These are phyloP conservation scores for Phrynocephalus versicolor DNA, from an alignment of 2,113 vertebrate genomes.

Conservation along the genomic window DNA sequence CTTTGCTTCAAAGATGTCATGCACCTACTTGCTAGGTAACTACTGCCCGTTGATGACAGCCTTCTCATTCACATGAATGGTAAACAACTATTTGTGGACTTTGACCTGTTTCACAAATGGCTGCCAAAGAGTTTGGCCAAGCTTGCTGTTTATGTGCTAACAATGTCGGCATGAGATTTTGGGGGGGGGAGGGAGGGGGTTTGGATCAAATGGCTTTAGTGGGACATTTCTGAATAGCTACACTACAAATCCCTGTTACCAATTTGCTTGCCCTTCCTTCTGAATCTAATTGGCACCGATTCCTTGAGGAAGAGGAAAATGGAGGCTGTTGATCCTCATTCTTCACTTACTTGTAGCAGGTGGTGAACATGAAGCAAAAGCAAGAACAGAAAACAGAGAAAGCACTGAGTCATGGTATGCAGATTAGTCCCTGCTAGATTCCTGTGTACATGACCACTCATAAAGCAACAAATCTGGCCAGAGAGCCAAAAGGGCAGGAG, in stretches of 20 bases:
- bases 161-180: background rate
- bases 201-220: background rate
- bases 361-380: background rate
- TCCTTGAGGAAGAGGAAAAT: background rate
- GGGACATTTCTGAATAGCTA: background rate
- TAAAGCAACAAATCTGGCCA: too few species aligned
- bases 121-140: slow-evolving; percentile 24
- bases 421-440: too few species aligned
- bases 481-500: too few species aligned
- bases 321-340: background rate
- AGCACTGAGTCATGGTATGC: too few species aligned
- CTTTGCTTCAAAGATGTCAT: slow-evolving; percentile 25
- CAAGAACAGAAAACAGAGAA: background rate
- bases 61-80: background rate
- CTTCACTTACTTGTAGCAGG: background rate
- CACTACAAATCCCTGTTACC: too few species aligned
- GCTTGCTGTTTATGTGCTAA: background rate
- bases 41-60: slow-evolving; percentile 17
- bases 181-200: background rate
- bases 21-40: slow-evolving; percentile 15
- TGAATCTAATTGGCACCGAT: background rate
- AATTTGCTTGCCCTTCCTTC: background rate
- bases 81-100: background rate
- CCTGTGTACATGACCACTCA: too few species aligned
- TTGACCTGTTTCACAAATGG: slow-evolving; percentile 9